Evolutionary conservation across 2,888 invertebrate genomes (phyloP).

Genomic region (Caenorhabditis sp.): DNA sequence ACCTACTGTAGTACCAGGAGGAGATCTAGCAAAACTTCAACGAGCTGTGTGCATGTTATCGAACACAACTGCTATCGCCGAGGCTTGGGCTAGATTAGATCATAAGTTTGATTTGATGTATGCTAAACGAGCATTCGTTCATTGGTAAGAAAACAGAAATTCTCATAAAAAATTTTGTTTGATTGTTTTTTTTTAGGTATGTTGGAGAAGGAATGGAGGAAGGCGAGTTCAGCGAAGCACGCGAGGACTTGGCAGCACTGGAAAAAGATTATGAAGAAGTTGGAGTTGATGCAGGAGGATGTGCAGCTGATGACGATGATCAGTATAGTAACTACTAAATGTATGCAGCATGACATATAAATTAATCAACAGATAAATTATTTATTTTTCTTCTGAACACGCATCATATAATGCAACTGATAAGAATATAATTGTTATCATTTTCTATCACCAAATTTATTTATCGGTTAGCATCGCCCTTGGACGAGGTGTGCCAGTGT

Average conservation of each 20-base stretch:
- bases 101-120: conserved; percentile 78
- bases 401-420: conserved; percentile 34
- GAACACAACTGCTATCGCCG: conserved; percentile 73
- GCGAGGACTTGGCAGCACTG: conserved; percentile 63
- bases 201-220: conserved; percentile 71
- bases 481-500: neutral
- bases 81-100: conserved; percentile 84
- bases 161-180: neutral
- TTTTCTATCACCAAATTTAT: neutral
- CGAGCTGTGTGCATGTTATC: conserved; percentile 82
- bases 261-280: conserved; percentile 63
- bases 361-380: neutral
- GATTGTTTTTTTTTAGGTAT: conserved; percentile 77
- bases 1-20: conserved; percentile 86
- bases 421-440: conserved; percentile 22
- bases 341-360: neutral
- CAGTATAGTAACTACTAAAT: conserved; percentile 41
- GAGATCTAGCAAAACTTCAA: conserved; percentile 79
- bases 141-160: conserved; percentile 62
- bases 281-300: conserved; percentile 45
- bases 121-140: conserved; percentile 75
- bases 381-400: neutral
- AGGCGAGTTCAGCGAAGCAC: conserved; percentile 69
- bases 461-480: neutral
- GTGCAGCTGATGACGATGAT: conserved; percentile 44